Percentiles rank a stretch among this genome's conserved stretches.
Conservation (phyloP, 2,113 vertebrate species). For the Murina feae region DNA sequence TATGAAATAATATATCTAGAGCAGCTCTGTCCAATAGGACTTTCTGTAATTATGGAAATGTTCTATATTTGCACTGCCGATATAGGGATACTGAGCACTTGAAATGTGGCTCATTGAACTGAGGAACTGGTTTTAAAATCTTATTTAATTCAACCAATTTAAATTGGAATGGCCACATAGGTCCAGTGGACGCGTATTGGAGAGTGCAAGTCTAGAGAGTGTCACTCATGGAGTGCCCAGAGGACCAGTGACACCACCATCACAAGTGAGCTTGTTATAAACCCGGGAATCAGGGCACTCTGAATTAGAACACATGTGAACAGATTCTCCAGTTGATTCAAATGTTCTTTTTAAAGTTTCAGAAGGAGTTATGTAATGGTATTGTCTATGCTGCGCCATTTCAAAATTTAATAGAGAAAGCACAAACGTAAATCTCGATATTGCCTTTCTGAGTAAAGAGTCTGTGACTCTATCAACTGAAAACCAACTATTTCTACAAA, state of each 20-base stretch:
- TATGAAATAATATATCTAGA: neutral
- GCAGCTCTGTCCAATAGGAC: neutral
- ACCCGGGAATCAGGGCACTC: neutral
- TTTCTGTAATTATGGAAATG: neutral
- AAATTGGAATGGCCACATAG: neutral
- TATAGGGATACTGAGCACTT: neutral
- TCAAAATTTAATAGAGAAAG: neutral
- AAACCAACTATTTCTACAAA: neutral
- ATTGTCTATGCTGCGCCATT: neutral
- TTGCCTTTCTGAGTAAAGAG: neutral
- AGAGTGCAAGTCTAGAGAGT: accelerated
- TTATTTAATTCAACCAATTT: neutral
- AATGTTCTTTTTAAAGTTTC: neutral
- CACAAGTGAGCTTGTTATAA: too few relatives aligned
- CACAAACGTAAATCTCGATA: neutral
- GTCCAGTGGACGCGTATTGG: neutral
- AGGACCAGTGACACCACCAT: neutral
- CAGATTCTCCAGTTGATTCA: neutral
- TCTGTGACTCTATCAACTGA: neutral
- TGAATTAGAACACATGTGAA: neutral
- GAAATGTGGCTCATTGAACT: neutral
- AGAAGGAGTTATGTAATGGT: neutral
- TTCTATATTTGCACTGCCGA: neutral
- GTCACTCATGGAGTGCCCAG: neutral
- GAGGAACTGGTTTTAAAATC: neutral